Conservation (phyloP, 2,113 vertebrate species). For the Spheniscus mendiculus region DNA sequence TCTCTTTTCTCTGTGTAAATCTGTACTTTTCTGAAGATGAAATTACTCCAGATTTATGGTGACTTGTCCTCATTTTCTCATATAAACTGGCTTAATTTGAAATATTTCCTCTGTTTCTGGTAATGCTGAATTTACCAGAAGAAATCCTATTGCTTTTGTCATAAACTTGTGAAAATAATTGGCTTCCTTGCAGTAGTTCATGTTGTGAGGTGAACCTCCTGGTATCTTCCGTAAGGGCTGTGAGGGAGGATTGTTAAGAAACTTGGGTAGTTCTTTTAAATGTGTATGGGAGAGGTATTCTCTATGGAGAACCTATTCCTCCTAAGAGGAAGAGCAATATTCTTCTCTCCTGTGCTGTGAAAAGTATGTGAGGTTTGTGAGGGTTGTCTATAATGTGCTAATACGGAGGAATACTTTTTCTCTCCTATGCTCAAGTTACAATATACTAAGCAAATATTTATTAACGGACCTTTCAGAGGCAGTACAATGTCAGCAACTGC, state of each 20-base stretch:
- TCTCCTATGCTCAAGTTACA: slow-evolving; percentile 2
- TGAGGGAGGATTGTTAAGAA: not conserved
- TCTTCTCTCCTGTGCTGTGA: not conserved
- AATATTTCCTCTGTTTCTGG: not conserved
- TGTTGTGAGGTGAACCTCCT: not conserved
- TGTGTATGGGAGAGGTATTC: not conserved
- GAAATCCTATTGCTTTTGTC: not conserved
- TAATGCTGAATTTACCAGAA: not conserved
- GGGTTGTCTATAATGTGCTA: not conserved
- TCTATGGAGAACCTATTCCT: not conserved
- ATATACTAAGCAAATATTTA: slow-evolving; percentile 60
- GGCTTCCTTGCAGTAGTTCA: not conserved
- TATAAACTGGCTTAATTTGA: not conserved
- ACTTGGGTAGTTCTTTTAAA: not conserved
- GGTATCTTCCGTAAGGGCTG: not conserved
- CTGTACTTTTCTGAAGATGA: not conserved
- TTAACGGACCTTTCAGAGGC: slow-evolving; percentile 22
- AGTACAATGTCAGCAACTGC: slow-evolving; percentile 17
- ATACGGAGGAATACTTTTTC: not conserved
- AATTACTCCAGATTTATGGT: not conserved
- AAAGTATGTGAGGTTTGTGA: not conserved
- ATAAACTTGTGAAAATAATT: not conserved
- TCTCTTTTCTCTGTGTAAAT: not conserved
- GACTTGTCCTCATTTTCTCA: not conserved
- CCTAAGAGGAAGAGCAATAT: not conserved